A percentile compares a stretch with the other conserved stretches of the same genome.
Evolutionary conservation across 2,113 vertebrate genomes (phyloP).

Genomic region (Thamnophis sirtalis): DNA sequence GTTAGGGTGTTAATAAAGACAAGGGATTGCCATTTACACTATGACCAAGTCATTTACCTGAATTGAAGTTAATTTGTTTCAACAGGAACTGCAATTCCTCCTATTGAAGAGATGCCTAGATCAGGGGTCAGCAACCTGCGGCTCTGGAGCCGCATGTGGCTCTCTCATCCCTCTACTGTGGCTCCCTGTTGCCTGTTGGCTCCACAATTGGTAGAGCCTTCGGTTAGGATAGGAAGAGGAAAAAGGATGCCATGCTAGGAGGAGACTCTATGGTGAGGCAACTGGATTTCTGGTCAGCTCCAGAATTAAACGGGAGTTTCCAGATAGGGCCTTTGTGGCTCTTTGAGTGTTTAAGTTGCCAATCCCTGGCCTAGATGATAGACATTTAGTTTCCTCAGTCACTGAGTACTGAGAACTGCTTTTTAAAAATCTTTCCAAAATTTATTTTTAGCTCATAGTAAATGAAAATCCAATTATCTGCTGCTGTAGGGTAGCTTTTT

Average conservation of each 20-base stretch:
- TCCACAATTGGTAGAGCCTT: too few species aligned
- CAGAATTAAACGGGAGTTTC: too few species aligned
- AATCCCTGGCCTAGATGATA: neutral
- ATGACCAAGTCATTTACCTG: fast-evolving
- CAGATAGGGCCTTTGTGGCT: too few species aligned
- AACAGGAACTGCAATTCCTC: neutral
- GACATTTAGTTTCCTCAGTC: neutral
- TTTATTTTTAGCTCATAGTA: neutral
- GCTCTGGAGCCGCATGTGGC: too few species aligned
- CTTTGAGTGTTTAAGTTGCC: too few species aligned
- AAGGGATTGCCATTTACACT: neutral
- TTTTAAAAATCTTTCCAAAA: neutral
- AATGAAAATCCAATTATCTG: neutral
- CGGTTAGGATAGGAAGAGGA: too few species aligned
- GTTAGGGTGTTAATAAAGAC: neutral
- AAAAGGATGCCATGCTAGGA: too few species aligned
- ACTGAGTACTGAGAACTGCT: neutral
- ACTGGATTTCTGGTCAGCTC: too few species aligned
- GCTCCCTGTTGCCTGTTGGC: too few species aligned
- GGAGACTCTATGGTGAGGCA: too few species aligned
- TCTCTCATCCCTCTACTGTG: too few species aligned
- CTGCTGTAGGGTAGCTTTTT: neutral
- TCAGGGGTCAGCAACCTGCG: too few species aligned
- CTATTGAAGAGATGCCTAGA: neutral
- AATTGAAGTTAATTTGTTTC: neutral